Percentiles rank a stretch among this genome's conserved stretches.
phyloP scores from a whole-genome alignment of 2,113 vertebrate species.

The Corvus hawaiiensis region DNA sequence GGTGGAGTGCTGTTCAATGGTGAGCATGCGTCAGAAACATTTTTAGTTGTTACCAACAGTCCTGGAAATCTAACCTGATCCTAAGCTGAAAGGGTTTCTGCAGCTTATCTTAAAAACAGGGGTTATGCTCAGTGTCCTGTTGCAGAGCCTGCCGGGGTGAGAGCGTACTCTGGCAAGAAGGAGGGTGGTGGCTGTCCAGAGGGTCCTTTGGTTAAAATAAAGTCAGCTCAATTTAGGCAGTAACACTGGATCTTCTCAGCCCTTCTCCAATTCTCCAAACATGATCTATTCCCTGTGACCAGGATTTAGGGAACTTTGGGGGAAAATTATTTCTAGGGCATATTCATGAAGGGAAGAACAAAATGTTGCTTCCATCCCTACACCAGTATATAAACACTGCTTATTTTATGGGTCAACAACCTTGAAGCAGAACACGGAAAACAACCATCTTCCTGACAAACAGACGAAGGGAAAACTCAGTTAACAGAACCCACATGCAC shows the following conservation, averaged over 20 bases:
- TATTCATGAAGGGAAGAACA: background rate
- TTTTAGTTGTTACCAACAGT: background rate
- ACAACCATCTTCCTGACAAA: slow-evolving; percentile 3
- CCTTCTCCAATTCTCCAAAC: background rate
- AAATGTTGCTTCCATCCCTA: background rate
- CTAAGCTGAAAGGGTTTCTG: background rate
- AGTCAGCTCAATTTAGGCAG: background rate
- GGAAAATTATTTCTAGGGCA: background rate
- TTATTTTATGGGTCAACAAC: background rate
- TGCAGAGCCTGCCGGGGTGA: background rate
- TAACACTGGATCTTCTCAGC: background rate
- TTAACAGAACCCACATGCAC: slow-evolving; percentile 23
- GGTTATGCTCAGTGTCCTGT: background rate
- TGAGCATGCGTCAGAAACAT: background rate
- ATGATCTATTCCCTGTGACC: background rate
- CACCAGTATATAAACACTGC: background rate
- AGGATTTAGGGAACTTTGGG: background rate
- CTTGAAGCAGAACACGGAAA: background rate
- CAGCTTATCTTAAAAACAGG: background rate
- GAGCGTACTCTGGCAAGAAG: background rate
- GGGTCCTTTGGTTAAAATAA: background rate
- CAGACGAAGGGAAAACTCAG: background rate
- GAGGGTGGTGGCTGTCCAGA: background rate
- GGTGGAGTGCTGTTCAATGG: background rate
- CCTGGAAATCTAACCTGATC: background rate